Conservation (phyloP, 2,113 vertebrate species). For the Chaenocephalus aceratus region DNA sequence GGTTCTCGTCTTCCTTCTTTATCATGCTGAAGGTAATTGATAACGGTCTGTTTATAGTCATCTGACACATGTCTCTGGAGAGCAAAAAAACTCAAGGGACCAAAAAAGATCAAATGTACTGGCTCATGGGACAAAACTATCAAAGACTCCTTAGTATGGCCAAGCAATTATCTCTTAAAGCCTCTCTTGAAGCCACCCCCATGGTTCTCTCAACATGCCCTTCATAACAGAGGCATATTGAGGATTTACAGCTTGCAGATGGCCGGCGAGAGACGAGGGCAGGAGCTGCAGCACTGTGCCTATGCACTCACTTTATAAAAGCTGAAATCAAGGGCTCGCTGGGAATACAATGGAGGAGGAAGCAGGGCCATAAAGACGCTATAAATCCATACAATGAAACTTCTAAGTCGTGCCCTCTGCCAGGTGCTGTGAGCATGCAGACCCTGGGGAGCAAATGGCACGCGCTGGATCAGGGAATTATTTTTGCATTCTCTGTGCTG, state of each 20-base stretch:
- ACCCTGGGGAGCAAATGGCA: constrained; percentile 51
- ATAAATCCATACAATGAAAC: constrained; percentile 70
- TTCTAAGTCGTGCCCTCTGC: constrained; percentile 60
- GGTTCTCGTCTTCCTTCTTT: constrained; percentile 53
- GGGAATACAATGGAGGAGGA: constrained; percentile 70
- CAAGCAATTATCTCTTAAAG: constrained; percentile 78
- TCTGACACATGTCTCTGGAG: constrained; percentile 48
- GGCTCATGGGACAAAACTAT: constrained; percentile 63
- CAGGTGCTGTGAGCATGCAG: constrained; percentile 52
- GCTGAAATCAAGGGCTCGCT: constrained; percentile 64
- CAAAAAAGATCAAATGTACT: constrained; percentile 49
- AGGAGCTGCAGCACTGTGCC: constrained; percentile 43
- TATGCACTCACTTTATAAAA: constrained; percentile 73
- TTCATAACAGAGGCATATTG: constrained; percentile 71
- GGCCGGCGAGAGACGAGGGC: constrained; percentile 63
- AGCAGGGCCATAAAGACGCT: constrained; percentile 61
- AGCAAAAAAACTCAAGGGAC: constrained; percentile 41
- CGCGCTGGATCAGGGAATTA: constrained; percentile 27
- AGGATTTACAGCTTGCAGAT: constrained; percentile 81
- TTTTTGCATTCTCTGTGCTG: neutral
- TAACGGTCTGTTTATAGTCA: constrained; percentile 59
- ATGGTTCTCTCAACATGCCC: constrained; percentile 72
- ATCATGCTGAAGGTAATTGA: constrained; percentile 54
- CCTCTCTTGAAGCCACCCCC: constrained; percentile 77
- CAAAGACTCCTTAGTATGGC: constrained; percentile 71